Conservation (phyloP, 2,113 vertebrate species). For the Copsychus sechellarum region DNA sequence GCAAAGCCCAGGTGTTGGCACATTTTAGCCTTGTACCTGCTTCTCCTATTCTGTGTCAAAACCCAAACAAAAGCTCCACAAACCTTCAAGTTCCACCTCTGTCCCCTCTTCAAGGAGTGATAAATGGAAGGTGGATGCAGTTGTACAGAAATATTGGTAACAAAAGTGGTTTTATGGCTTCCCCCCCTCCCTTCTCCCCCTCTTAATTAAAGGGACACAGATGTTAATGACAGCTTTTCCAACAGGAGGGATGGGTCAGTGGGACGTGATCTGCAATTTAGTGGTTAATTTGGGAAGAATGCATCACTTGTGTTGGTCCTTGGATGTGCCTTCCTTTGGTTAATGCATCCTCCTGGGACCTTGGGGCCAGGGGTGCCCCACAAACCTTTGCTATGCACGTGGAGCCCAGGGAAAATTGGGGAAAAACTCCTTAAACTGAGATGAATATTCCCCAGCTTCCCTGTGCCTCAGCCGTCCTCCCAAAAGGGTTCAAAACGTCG, state of each 20-base stretch:
- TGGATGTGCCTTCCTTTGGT: conserved; percentile 22
- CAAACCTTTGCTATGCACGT: neutral
- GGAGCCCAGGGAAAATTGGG: neutral
- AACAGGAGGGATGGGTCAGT: neutral
- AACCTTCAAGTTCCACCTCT: neutral
- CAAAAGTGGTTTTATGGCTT: neutral
- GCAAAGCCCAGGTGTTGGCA: neutral
- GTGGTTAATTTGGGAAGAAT: neutral
- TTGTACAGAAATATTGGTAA: neutral
- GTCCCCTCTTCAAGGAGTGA: neutral
- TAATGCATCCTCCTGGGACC: neutral
- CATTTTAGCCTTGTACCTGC: neutral
- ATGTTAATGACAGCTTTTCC: neutral
- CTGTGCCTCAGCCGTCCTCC: neutral
- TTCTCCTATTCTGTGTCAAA: neutral
- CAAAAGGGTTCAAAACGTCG: neutral
- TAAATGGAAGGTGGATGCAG: neutral
- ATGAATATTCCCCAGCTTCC: neutral
- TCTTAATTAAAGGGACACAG: conserved; percentile 3
- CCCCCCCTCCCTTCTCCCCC: neutral
- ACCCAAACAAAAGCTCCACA: neutral
- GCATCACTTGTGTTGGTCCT: neutral
- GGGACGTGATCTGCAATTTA: neutral
- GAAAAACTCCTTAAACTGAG: neutral
- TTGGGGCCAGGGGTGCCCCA: neutral